A percentile compares a stretch with the other conserved stretches of the same genome.
Conservation (phyloP, 2,113 vertebrate genomes). For the Promerops cafer region DNA sequence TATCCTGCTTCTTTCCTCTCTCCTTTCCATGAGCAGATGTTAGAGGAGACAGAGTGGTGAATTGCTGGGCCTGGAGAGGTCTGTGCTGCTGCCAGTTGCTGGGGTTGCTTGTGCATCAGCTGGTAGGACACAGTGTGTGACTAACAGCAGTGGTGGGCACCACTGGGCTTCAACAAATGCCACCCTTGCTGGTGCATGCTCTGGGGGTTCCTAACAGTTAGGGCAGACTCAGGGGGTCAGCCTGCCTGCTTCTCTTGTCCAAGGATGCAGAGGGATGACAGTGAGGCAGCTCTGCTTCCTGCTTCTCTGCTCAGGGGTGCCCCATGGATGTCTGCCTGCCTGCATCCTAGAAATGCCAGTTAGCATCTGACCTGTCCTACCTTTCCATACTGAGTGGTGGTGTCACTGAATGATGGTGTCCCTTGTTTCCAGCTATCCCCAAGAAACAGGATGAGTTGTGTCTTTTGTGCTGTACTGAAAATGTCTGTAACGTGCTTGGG, state of each 20-base stretch:
- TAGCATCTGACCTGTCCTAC: fast-evolving
- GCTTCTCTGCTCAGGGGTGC: not conserved
- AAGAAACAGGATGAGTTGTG: not conserved
- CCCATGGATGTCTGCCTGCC: fast-evolving
- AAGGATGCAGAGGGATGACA: not conserved
- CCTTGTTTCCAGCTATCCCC: not conserved
- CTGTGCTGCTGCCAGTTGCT: not conserved
- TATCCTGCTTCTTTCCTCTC: not conserved
- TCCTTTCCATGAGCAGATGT: not conserved
- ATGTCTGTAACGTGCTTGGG: not conserved
- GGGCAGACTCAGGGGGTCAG: fast-evolving
- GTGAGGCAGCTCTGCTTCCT: not conserved
- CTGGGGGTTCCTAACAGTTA: not conserved
- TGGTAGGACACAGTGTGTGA: fast-evolving
- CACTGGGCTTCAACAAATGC: not conserved
- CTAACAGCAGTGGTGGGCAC: not conserved
- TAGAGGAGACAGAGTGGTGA: not conserved
- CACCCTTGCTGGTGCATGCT: not conserved
- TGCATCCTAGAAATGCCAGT: not conserved
- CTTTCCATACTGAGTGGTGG: fast-evolving
- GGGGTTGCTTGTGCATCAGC: not conserved
- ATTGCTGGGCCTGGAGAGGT: not conserved
- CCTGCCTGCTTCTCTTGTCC: not conserved
- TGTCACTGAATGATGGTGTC: not conserved
- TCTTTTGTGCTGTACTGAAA: not conserved